Evolutionary conservation across 2,797 vertebrate species (phyloP), one percentile per base, ranked within the genome.

Genomic region (Pagetopsis macropterus): DNA sequence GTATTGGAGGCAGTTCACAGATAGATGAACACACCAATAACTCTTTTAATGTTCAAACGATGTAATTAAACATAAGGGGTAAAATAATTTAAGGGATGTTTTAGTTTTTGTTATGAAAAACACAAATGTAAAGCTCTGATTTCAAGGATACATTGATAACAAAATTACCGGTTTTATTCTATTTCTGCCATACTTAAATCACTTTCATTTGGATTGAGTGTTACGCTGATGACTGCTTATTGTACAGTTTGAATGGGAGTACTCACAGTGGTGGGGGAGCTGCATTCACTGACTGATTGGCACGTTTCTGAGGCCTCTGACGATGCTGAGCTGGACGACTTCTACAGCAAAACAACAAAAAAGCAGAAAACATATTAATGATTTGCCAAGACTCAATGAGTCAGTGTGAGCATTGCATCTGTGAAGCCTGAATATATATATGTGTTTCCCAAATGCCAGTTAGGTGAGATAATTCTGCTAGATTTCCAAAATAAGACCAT

Each of bases 261-360:
- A 96, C 96, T 96, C 83, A 98, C 97, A 85, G 97, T 96, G 72
- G 98, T 99, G 6, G 98, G 97, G 63, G 97, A 99, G 95, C 96
- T 98, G 96, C 98, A 99, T 93, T 98, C 97, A 91, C 97, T 99
- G 88, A 99, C 96, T 0, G 97, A 99, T 95, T 98, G 98, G 90
- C 98, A 98, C 27, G 98, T 98, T 88, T 99, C 97, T 0, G 98
- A 99, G 48, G 97, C 97, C 92, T 99, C 98, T 0, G 98, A 99
- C 14, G 97, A 99, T 0, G 98, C 97, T 0, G 98, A 99, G 90
- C 98, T 99, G 86, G 97, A 98, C 44, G 97, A 99, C 89, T 99
- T 99, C 98, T 99, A 89, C n/a, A 82, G 40, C 40, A 65, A 46
- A 52, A 40, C 74, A 12, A 65, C 1, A 58, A 2, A 51, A 55